Evolutionary conservation across 1,140 invertebrate genomes (phyloP).

Genomic region (Archegozetes longisetosus): DNA sequence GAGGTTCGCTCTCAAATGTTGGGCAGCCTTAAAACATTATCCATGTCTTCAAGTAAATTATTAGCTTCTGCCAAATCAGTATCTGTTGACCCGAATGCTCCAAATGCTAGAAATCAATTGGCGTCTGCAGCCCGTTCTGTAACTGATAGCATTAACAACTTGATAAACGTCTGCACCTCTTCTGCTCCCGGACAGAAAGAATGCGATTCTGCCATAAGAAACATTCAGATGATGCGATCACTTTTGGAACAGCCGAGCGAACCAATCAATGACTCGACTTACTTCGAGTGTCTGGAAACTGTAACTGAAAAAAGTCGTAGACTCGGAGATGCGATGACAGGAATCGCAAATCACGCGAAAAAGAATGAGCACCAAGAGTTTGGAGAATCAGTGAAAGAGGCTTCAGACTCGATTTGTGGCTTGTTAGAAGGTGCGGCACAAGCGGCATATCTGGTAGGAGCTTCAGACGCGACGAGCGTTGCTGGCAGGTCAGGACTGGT

Average conservation of each 20-base stretch:
- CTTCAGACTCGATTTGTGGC: slow-evolving; percentile 71
- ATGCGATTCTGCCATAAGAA: slow-evolving; percentile 86
- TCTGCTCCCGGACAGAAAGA: slow-evolving; percentile 81
- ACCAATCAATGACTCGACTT: slow-evolving; percentile 69
- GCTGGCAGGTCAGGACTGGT: slow-evolving; percentile 78
- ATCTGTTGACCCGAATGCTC: slow-evolving; percentile 68
- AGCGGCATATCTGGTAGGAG: slow-evolving; percentile 81
- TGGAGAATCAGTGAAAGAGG: slow-evolving; percentile 62
- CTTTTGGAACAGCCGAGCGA: slow-evolving; percentile 71
- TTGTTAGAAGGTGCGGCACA: slow-evolving; percentile 77
- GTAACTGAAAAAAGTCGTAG: slow-evolving; percentile 71
- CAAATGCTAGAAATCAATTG: slow-evolving; percentile 75
- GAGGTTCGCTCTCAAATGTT: slow-evolving; percentile 60
- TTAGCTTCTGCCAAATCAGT: slow-evolving; percentile 71
- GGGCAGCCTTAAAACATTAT: slow-evolving; percentile 65
- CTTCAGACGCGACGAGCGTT: slow-evolving; percentile 75
- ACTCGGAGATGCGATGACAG: slow-evolving; percentile 72
- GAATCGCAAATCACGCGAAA: slow-evolving; percentile 81
- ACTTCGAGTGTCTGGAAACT: slow-evolving; percentile 84
- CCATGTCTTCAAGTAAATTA: slow-evolving; percentile 69
- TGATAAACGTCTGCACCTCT: slow-evolving; percentile 65
- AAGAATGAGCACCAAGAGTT: slow-evolving; percentile 71
- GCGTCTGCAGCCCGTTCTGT: slow-evolving; percentile 68
- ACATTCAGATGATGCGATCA: slow-evolving; percentile 58
- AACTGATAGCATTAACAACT: slow-evolving; percentile 78